Evolutionary conservation across 2,797 vertebrate species (phyloP).

Genomic region (Acropternis orthonyx): DNA sequence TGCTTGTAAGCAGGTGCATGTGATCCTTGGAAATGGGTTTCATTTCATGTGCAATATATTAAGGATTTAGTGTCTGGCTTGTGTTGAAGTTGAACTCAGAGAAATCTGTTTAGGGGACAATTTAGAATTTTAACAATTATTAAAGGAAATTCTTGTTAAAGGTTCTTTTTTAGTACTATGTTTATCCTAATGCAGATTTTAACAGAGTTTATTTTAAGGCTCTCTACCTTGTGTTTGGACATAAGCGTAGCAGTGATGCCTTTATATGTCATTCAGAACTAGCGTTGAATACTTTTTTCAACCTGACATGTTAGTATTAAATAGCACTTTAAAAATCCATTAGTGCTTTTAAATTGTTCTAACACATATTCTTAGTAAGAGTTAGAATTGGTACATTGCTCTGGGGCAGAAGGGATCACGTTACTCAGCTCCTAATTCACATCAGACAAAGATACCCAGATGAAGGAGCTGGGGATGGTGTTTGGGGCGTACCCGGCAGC

Average conservation of each 20-base stretch:
- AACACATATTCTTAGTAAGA: neutral
- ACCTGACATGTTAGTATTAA: neutral
- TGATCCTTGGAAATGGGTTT: constrained; percentile 5
- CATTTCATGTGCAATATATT: neutral
- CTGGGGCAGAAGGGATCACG: too few relatives aligned
- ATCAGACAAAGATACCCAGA: too few relatives aligned
- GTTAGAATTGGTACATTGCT: neutral
- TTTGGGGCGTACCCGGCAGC: too few relatives aligned
- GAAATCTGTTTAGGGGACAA: neutral
- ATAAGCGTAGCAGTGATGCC: neutral
- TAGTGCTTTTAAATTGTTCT: neutral
- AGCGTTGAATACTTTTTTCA: neutral
- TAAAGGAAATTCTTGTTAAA: neutral
- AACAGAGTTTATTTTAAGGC: neutral
- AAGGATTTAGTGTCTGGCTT: neutral
- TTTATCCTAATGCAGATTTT: neutral
- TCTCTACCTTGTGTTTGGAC: neutral
- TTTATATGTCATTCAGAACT: neutral
- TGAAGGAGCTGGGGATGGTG: too few relatives aligned
- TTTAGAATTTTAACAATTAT: neutral
- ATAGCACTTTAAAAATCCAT: neutral
- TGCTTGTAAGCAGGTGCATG: neutral
- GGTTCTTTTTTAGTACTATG: neutral
- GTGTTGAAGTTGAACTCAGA: neutral
- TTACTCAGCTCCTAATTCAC: too few relatives aligned